Conservation (phyloP, 2,888 invertebrate species). For the Plebejus anna region DNA sequence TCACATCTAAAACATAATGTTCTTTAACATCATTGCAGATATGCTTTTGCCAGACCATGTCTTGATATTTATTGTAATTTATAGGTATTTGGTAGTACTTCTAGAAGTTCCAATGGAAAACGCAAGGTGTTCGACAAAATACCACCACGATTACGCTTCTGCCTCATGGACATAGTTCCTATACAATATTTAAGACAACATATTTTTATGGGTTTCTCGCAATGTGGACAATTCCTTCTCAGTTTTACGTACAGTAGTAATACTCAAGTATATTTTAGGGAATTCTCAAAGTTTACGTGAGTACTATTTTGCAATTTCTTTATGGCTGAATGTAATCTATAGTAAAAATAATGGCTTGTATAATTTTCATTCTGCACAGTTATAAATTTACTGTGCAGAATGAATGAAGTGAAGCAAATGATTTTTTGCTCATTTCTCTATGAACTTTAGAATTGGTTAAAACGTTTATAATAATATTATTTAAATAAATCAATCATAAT, state of each 20-base stretch:
- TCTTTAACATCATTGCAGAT: neutral
- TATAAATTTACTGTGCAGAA: too few relatives aligned
- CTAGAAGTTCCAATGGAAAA: conserved; percentile 63
- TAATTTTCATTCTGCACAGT: too few relatives aligned
- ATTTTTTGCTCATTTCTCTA: too few relatives aligned
- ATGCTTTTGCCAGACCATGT: neutral
- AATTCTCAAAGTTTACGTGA: conserved; percentile 72
- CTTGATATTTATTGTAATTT: conserved; percentile 38
- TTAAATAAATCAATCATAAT: too few relatives aligned
- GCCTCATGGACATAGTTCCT: conserved; percentile 82
- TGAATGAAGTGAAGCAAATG: too few relatives aligned
- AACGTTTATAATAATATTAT: too few relatives aligned
- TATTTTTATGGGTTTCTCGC: conserved; percentile 96
- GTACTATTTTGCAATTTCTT: conserved; percentile 38
- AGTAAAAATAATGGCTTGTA: too few relatives aligned
- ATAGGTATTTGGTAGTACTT: conserved; percentile 76
- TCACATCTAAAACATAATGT: neutral
- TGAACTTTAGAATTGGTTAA: too few relatives aligned
- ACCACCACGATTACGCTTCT: conserved; percentile 80
- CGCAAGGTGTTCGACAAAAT: conserved; percentile 76
- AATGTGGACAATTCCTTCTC: conserved; percentile 94
- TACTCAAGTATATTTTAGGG: conserved; percentile 77
- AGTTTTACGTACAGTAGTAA: conserved; percentile 87
- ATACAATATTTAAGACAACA: conserved; percentile 84
- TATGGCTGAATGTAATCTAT: too few relatives aligned